Conservation (phyloP, 2,113 vertebrate species). For the Forbesichthys agassizii region DNA sequence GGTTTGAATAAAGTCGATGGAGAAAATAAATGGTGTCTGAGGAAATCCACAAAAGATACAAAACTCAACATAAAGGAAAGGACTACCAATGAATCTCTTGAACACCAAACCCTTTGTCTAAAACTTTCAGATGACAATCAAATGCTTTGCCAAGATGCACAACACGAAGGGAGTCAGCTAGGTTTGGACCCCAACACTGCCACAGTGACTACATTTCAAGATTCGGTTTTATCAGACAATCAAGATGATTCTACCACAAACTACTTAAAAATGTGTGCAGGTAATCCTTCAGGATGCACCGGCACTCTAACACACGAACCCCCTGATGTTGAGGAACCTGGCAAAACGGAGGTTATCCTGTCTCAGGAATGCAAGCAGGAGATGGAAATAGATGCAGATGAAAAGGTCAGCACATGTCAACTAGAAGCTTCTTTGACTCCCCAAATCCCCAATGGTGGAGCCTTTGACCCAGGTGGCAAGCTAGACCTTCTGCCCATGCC, state of each 20-base stretch:
- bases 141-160: slow-evolving; percentile 31
- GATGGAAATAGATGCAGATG: neutral
- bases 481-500: slow-evolving; percentile 1
- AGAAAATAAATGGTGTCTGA: too few relatives aligned
- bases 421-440: slow-evolving; percentile 25
- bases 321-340: neutral
- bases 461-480: slow-evolving; percentile 61
- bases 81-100: too few relatives aligned
- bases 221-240: slow-evolving; percentile 7
- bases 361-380: neutral
- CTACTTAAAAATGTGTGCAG: neutral
- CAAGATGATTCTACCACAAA: neutral
- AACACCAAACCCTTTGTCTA: too few relatives aligned
- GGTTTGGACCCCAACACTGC: neutral
- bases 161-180: neutral
- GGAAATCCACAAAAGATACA: too few relatives aligned
- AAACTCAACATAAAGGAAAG: too few relatives aligned
- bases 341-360: neutral
- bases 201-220: neutral
- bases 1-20: slow-evolving; percentile 42
- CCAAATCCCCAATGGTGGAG: slow-evolving; percentile 28
- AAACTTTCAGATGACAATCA: slow-evolving; percentile 34
- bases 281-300: neutral
- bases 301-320: neutral
- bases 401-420: neutral